Conservation (phyloP, 2,797 vertebrate species). For the Discoglossus pictus region DNA sequence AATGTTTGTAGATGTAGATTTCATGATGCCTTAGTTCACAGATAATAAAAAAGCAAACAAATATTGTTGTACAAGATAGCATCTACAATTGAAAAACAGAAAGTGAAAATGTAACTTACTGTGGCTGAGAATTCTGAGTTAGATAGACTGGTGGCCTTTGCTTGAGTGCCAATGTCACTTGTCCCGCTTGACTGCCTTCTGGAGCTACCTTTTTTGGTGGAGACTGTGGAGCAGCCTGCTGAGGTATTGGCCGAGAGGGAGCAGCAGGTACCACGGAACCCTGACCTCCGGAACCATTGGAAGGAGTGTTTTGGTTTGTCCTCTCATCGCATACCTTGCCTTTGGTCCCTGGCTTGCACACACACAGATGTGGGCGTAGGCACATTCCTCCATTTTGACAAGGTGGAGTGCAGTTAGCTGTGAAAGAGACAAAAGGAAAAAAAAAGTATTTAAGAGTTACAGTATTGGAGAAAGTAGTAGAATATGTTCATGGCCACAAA, state of each 20-base stretch:
- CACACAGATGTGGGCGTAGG: conserved; percentile 90
- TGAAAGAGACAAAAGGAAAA: conserved; percentile 57
- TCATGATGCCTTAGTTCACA: too few species aligned
- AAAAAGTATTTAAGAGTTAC: conserved; percentile 13
- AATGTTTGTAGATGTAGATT: too few species aligned
- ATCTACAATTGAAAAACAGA: background rate
- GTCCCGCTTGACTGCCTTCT: conserved; percentile 73
- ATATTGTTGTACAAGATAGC: too few species aligned
- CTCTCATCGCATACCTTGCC: conserved; percentile 86
- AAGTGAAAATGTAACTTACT: conserved; percentile 78
- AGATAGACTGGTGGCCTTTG: conserved; percentile 74
- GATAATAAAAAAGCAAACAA: too few species aligned
- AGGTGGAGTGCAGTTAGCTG: conserved; percentile 90
- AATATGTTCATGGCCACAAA: background rate
- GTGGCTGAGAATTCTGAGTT: conserved; percentile 82
- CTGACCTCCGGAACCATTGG: conserved; percentile 64
- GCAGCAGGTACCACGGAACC: conserved; percentile 64
- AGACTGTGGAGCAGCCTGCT: conserved; percentile 74
- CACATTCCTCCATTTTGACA: conserved; percentile 98
- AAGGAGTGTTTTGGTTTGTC: conserved; percentile 68
- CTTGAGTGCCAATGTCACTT: conserved; percentile 90
- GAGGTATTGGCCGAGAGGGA: conserved; percentile 81
- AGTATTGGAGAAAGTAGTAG: background rate
- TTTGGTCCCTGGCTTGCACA: conserved; percentile 91
- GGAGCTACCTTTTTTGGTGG: conserved; percentile 69